Percentiles rank a stretch among this genome's conserved stretches.
Conservation (phyloP, 2,113 vertebrate species). For the Poeciliopsis turrubarensis region DNA sequence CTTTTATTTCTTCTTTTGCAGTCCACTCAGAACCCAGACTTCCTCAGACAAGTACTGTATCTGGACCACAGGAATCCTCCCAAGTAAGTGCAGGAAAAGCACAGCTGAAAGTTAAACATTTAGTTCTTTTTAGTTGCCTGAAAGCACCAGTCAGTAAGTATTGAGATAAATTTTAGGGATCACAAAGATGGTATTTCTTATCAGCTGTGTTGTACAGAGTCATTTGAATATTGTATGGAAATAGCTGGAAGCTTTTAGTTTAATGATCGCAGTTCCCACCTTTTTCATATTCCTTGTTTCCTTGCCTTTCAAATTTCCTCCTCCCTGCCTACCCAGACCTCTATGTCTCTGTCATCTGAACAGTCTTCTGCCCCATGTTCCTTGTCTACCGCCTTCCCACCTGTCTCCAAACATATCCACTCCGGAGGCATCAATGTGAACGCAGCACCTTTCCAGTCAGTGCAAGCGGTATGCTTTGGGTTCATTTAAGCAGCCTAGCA, state of each 20-base stretch:
- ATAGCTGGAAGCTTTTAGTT: constrained; percentile 6
- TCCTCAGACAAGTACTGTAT: constrained; percentile 84
- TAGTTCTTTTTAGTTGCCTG: background rate
- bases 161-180: constrained; percentile 3
- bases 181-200: background rate
- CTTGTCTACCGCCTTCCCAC: constrained; percentile 91
- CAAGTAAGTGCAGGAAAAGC: constrained; percentile 81
- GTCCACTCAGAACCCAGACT: constrained; percentile 91
- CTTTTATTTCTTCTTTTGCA: constrained; percentile 39
- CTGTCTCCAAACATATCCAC: constrained; percentile 92
- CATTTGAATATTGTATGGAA: background rate
- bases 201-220: background rate
- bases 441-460: constrained; percentile 99
- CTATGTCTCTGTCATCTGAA: constrained; percentile 90
- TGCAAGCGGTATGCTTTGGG: constrained; percentile 90
- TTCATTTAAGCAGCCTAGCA: constrained; percentile 4
- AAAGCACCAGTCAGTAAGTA: constrained; percentile 3
- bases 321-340: constrained; percentile 78
- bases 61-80: constrained; percentile 89
- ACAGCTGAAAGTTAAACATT: background rate
- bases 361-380: constrained; percentile 87
- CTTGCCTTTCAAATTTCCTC: constrained; percentile 34
- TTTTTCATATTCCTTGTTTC: constrained; percentile 34
- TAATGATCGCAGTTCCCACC: background rate
- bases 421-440: constrained; percentile 98